Conservation (phyloP, 37 sponge, comb jelly and placozoan genomes). For the Dysidea cf. avara region DNA sequence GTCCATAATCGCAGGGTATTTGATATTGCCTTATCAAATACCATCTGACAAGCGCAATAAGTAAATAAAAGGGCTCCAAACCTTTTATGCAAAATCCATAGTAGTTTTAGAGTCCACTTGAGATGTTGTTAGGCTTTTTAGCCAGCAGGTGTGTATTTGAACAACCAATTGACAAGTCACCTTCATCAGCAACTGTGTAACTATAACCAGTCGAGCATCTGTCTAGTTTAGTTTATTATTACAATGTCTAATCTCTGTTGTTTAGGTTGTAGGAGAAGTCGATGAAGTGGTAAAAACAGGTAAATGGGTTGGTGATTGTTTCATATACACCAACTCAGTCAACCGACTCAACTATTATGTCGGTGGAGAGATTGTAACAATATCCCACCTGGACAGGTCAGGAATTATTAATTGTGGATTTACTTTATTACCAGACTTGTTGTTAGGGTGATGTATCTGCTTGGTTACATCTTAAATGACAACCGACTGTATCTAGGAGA, state of each 20-base stretch:
- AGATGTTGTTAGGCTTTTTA: no score
- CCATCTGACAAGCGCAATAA: no score
- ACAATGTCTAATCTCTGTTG: background rate
- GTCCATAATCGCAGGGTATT: no score
- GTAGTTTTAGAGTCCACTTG: no score
- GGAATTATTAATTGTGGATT: background rate
- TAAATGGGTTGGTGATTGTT: conserved; percentile 96
- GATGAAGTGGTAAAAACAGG: conserved; percentile 78
- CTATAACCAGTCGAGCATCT: no score
- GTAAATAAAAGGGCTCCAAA: no score
- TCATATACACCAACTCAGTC: conserved; percentile 92
- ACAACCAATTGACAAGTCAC: no score
- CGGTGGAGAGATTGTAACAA: conserved; percentile 95
- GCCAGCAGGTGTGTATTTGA: no score
- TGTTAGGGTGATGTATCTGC: conserved; percentile 76
- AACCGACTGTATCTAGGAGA: conserved; percentile 93
- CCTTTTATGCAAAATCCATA: no score
- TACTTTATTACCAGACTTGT: background rate
- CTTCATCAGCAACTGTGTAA: no score
- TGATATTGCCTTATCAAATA: no score
- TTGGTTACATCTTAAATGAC: conserved; percentile 92
- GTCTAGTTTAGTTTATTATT: background rate
- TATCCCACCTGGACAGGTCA: conserved; percentile 92
- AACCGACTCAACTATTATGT: conserved; percentile 97
- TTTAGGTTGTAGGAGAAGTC: conserved; percentile 70